Percentiles rank a stretch among this genome's conserved stretches.
phyloP scores from a whole-genome alignment of 2,797 vertebrate species.

The Phalanger gymnotis region DNA sequence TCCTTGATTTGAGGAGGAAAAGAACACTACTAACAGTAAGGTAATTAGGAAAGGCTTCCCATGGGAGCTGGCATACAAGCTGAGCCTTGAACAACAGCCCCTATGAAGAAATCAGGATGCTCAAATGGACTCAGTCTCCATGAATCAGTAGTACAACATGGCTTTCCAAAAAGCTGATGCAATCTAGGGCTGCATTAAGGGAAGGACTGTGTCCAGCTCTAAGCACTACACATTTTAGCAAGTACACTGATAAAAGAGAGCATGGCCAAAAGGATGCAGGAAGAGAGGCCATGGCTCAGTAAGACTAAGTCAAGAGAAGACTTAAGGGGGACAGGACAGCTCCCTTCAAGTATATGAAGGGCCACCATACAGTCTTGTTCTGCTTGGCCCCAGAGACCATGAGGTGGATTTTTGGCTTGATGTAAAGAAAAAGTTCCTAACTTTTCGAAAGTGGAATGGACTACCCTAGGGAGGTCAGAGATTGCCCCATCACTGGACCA shows the following conservation, averaged over 20 bases:
- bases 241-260: background rate
- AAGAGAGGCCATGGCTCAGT: background rate
- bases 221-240: background rate
- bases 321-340: background rate
- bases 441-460: background rate
- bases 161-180: background rate
- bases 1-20: background rate
- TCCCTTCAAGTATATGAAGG: background rate
- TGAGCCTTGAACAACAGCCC: background rate
- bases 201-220: background rate
- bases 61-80: background rate
- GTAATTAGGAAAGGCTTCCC: background rate
- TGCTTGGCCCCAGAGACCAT: background rate
- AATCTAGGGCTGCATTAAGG: background rate
- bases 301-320: background rate
- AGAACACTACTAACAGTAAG: background rate
- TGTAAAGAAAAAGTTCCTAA: background rate
- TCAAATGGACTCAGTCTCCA: background rate
- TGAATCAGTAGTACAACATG: background rate
- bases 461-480: background rate
- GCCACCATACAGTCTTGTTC: background rate
- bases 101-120: background rate
- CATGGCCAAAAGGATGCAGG: background rate
- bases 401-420: background rate
- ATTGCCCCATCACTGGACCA: background rate